phyloP scores from a whole-genome alignment of 2,888 invertebrate species.

The Osedax frankpressi region DNA sequence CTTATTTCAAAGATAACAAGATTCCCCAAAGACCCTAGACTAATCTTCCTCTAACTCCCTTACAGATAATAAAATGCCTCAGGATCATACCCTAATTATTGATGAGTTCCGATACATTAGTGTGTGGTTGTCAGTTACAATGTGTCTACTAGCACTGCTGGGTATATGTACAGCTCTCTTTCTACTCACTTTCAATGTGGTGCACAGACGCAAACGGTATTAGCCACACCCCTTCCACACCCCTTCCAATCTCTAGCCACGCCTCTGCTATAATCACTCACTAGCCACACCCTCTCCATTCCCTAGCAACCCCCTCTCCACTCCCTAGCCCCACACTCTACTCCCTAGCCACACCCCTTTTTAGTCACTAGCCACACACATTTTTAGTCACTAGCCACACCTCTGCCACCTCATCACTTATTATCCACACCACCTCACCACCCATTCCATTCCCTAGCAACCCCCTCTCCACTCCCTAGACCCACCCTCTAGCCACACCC shows the following conservation, averaged over 20 bases:
- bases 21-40: too few relatives aligned
- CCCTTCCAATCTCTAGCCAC: background rate
- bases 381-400: background rate
- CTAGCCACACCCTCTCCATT: background rate
- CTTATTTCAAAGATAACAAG: too few relatives aligned
- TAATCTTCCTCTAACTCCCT: too few relatives aligned
- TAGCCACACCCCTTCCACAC: background rate
- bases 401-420: constrained; percentile 39
- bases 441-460: too few relatives aligned
- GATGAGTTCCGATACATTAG: constrained; percentile 70
- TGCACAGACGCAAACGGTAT: constrained; percentile 83
- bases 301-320: background rate
- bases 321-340: background rate
- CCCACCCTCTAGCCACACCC: background rate
- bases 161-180: constrained; percentile 73
- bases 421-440: too few relatives aligned
- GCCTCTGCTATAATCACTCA: background rate
- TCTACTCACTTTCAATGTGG: constrained; percentile 79
- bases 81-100: constrained; percentile 79
- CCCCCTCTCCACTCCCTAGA: background rate
- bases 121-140: constrained; percentile 76
- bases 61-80: constrained; percentile 74
- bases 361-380: too few relatives aligned
- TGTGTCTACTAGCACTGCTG: constrained; percentile 75
- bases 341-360: background rate